Evolutionary conservation across 2,888 invertebrate species (phyloP).

Genomic region (Mycogona germanica): DNA sequence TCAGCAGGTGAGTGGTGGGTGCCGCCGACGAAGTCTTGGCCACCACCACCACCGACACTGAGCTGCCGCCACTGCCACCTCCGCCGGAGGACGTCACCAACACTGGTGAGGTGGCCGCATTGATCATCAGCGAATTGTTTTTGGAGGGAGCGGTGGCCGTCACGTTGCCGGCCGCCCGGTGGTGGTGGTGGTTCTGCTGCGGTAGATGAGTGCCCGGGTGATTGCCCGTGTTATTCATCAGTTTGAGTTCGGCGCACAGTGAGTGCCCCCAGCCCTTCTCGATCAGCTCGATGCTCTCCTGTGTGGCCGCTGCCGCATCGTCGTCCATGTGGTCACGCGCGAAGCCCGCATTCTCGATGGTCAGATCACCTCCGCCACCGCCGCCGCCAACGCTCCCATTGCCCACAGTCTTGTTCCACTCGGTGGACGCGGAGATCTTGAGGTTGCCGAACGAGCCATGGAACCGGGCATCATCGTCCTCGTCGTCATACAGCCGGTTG

Average conservation of each 20-base stretch:
- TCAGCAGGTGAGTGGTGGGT: no score
- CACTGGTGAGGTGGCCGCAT: neutral
- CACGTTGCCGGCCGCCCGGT: neutral
- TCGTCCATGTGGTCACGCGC: constrained; percentile 8
- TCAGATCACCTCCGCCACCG: neutral
- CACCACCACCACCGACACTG: neutral
- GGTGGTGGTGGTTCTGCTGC: neutral
- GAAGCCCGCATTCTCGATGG: constrained; percentile 9
- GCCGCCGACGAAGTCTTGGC: neutral
- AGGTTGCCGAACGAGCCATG: constrained; percentile 12
- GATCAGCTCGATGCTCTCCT: neutral
- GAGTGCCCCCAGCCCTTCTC: neutral
- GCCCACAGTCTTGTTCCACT: constrained; percentile 7
- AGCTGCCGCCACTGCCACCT: neutral
- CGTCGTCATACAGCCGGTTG: neutral
- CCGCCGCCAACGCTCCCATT: no score
- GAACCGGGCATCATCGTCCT: constrained; percentile 1
- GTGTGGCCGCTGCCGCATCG: neutral
- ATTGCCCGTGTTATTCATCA: neutral
- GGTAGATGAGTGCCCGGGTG: no score
- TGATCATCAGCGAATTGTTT: neutral
- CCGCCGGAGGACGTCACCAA: neutral
- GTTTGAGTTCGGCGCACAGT: neutral
- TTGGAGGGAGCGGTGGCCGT: neutral
- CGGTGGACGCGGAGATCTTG: constrained; percentile 9